phyloP scores from a whole-genome alignment of 1,140 invertebrate species.

The Thalassaphorura encarpata region DNA sequence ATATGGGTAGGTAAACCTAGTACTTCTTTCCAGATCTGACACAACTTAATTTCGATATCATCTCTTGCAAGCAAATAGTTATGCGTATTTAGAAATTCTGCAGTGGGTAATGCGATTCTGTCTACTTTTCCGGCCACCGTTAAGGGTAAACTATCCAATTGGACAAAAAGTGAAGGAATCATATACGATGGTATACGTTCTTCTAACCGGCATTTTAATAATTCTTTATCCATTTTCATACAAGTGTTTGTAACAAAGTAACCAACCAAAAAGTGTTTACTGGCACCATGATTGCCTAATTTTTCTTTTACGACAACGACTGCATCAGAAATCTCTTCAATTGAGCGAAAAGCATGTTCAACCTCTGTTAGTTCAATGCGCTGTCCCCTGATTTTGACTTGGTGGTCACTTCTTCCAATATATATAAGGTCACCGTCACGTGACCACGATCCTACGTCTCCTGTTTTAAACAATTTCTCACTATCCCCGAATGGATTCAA shows the following conservation, averaged over 20 bases:
- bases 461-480: slow-evolving; percentile 8
- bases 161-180: background rate
- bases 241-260: background rate
- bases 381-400: slow-evolving; percentile 15
- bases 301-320: background rate
- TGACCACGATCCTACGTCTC: background rate
- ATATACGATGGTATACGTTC: background rate
- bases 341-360: background rate
- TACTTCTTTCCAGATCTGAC: background rate
- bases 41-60: background rate
- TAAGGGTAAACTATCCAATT: background rate
- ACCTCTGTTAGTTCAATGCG: slow-evolving; percentile 14
- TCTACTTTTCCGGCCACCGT: background rate
- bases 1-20: background rate
- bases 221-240: background rate
- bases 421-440: slow-evolving; percentile 4
- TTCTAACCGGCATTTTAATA: background rate
- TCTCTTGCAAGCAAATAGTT: background rate
- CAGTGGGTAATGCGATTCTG: background rate
- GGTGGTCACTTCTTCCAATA: slow-evolving; percentile 4
- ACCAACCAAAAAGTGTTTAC: background rate
- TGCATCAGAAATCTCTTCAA: background rate
- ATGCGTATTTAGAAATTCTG: too few relatives aligned
- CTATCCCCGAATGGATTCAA: background rate
- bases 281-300: background rate